These are phyloP conservation scores for Pachypeltis micranthus DNA, from an alignment of 1,140 invertebrate species.

Conservation along the genomic window DNA sequence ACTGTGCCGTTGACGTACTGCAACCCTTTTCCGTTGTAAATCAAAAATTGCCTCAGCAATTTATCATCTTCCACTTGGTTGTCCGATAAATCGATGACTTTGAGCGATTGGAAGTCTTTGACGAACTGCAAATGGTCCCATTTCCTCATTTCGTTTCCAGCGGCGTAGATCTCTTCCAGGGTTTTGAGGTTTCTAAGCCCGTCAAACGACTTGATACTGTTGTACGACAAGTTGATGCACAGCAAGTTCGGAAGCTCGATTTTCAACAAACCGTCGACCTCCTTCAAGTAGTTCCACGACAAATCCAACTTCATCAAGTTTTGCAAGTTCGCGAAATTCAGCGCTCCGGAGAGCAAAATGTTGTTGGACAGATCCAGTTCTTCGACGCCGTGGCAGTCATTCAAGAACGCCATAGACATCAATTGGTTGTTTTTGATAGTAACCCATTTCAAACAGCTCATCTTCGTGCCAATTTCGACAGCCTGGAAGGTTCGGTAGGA, in stretches of 20 bases:
- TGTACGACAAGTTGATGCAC: constrained; percentile 26
- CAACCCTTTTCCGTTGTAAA: constrained; percentile 13
- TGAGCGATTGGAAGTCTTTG: constrained; percentile 22
- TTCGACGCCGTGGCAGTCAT: constrained; percentile 1
- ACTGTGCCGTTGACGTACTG: constrained; percentile 25
- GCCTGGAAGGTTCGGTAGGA: neutral
- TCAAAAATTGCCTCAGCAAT: constrained; percentile 24
- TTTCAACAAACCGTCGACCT: constrained; percentile 17
- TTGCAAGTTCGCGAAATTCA: constrained; percentile 10
- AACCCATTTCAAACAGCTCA: constrained; percentile 2
- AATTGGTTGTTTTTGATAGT: constrained; percentile 13
- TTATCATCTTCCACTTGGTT: constrained; percentile 21
- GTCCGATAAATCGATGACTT: constrained; percentile 22
- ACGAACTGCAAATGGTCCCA: constrained; percentile 24
- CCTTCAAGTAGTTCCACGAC: constrained; percentile 22
- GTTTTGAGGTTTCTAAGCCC: constrained; percentile 21
- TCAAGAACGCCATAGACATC: neutral
- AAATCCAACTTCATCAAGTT: constrained; percentile 24
- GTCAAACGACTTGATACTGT: constrained; percentile 22
- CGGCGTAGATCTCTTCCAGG: constrained; percentile 26
- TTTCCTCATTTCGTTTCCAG: constrained; percentile 22
- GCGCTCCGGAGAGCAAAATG: constrained; percentile 10
- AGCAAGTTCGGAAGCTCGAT: constrained; percentile 23
- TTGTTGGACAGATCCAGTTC: constrained; percentile 22
- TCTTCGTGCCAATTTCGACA: neutral